These are phyloP conservation scores for Caenorhabditis tropicalis DNA, from an alignment of 1,140 invertebrate species.

Conservation along the genomic window DNA sequence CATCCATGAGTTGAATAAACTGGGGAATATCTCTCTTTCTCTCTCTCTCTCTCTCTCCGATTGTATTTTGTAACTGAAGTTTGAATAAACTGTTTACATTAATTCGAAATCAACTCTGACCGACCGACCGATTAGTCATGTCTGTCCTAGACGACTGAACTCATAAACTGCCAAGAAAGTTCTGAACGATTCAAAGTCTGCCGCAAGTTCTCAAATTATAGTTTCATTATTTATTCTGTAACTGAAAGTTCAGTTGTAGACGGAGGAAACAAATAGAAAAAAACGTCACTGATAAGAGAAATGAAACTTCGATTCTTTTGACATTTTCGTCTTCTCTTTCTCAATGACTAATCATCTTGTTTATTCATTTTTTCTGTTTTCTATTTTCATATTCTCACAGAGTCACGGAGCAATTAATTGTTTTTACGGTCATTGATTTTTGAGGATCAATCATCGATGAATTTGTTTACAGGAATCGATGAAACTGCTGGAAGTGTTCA, in stretches of 20 bases:
- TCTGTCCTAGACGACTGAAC: no score
- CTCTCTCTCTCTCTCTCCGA: no score
- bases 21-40: no score
- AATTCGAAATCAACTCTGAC: no score
- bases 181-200: no score
- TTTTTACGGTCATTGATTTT: not conserved
- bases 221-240: no score
- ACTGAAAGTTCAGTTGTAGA: not conserved
- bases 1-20: no score
- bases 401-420: not conserved
- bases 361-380: not conserved
- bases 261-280: not conserved
- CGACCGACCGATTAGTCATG: no score
- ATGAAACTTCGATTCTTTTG: not conserved
- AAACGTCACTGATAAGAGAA: conserved; percentile 24
- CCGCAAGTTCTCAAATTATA: no score
- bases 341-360: not conserved
- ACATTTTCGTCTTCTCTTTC: not conserved
- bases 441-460: not conserved
- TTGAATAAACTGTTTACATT: no score
- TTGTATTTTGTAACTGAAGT: no score
- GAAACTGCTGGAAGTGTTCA: not conserved
- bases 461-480: conserved; percentile 5
- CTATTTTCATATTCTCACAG: not conserved
- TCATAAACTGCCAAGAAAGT: no score